Percentiles rank a stretch among this genome's conserved stretches.
Evolutionary conservation across 2,113 vertebrate species (phyloP).

Genomic region (Peromyscus polionotus): DNA sequence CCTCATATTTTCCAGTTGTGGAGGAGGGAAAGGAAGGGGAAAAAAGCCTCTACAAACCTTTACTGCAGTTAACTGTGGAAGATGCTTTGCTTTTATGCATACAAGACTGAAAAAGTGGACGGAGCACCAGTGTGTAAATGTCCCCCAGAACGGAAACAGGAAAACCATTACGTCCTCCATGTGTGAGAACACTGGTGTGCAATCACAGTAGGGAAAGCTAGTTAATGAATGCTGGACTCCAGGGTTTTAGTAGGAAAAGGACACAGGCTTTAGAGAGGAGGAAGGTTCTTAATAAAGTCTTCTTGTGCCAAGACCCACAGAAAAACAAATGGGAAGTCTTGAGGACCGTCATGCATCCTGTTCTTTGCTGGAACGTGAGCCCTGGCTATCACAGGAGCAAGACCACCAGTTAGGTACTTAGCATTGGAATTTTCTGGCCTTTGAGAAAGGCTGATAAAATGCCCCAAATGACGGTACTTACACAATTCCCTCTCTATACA

Average conservation of each 20-base stretch:
- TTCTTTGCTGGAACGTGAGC: neutral
- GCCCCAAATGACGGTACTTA: conserved; percentile 11
- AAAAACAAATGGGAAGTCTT: neutral
- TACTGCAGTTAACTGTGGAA: conserved; percentile 57
- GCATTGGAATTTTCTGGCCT: neutral
- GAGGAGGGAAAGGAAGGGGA: conserved; percentile 46
- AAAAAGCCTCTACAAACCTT: conserved; percentile 43
- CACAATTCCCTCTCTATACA: neutral
- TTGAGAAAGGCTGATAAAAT: conserved; percentile 9
- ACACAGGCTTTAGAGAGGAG: conserved; percentile 6
- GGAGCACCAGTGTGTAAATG: conserved; percentile 37
- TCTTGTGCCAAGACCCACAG: conserved; percentile 29
- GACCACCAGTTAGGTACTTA: neutral
- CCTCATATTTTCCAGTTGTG: conserved; percentile 78
- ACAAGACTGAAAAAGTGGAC: conserved; percentile 44
- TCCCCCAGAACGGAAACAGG: conserved; percentile 64
- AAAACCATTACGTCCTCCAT: conserved; percentile 55
- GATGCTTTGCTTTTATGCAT: conserved; percentile 54
- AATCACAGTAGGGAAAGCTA: conserved; percentile 5
- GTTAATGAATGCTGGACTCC: conserved; percentile 41
- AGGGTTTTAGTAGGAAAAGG: conserved; percentile 60
- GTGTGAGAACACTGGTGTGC: conserved; percentile 33
- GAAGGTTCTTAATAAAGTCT: conserved; percentile 47
- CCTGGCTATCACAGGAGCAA: neutral
- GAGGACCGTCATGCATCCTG: too few relatives aligned